Percentiles rank a stretch among this genome's conserved stretches.
Evolutionary conservation across 2,888 invertebrate species (phyloP).

Genomic region (Caradrina kadenii): DNA sequence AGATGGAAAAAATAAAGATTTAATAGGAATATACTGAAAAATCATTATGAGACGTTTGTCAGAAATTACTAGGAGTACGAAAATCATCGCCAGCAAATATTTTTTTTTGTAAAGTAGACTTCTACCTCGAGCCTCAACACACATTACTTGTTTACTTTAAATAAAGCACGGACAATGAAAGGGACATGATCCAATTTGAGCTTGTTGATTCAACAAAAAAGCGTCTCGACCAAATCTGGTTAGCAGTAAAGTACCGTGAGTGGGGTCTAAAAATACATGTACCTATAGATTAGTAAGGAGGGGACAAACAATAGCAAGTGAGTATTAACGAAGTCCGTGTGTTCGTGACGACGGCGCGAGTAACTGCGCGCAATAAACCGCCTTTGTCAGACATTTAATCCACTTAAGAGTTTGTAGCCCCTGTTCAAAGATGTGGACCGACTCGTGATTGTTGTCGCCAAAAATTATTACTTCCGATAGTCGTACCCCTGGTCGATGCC

Average conservation of each 20-base stretch:
- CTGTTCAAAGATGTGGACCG: conserved; percentile 74
- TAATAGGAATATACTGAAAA: background rate
- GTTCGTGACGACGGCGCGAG: conserved; percentile 71
- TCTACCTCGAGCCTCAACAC: conserved; percentile 9
- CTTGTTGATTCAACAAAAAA: conserved; percentile 66
- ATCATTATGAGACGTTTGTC: background rate
- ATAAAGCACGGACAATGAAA: conserved; percentile 54
- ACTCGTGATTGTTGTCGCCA: conserved; percentile 73
- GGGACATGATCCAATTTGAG: conserved; percentile 74
- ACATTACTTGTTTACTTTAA: conserved; percentile 32
- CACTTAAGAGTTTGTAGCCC: conserved; percentile 83
- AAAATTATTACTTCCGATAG: conserved; percentile 80
- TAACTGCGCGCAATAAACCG: conserved; percentile 79
- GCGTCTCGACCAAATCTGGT: conserved; percentile 63
- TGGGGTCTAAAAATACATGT: conserved; percentile 64
- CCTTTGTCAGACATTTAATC: conserved; percentile 86
- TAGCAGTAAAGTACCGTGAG: conserved; percentile 55
- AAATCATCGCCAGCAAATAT: conserved; percentile 6
- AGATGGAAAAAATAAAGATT: background rate
- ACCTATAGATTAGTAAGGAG: conserved; percentile 46
- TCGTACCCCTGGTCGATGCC: conserved; percentile 22
- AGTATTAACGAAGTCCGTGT: conserved; percentile 76
- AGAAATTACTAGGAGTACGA: background rate
- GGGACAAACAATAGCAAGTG: conserved; percentile 76
- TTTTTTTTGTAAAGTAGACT: conserved; percentile 9